These are phyloP conservation scores for Chlorospingus flavigularis DNA, from an alignment of 2,797 vertebrate species.

Conservation along the genomic window DNA sequence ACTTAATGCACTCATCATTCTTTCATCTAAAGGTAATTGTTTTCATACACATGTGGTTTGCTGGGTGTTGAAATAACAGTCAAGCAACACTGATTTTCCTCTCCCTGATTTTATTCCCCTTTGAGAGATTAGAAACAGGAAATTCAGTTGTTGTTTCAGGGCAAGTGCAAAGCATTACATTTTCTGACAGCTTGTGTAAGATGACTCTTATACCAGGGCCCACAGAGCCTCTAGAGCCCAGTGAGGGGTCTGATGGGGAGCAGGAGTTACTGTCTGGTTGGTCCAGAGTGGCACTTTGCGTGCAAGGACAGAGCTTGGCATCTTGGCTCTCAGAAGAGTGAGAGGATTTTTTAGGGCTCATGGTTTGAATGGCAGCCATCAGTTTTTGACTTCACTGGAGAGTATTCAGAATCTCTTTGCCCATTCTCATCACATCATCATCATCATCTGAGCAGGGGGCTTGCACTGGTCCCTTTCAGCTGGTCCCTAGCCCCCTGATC, in stretches of 20 bases:
- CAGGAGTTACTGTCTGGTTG: neutral
- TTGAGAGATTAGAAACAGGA: neutral
- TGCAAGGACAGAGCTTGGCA: neutral
- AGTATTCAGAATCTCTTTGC: neutral
- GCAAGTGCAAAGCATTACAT: neutral
- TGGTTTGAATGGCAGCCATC: neutral
- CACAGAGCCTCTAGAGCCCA: neutral
- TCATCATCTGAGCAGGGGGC: neutral
- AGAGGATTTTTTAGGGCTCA: neutral
- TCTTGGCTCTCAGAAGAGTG: neutral
- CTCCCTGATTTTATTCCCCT: neutral
- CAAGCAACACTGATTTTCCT: neutral
- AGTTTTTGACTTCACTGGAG: neutral
- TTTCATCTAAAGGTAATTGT: constrained; percentile 12
- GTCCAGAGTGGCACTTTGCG: neutral
- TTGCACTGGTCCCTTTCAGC: neutral
- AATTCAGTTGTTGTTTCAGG: neutral
- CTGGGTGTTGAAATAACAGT: neutral
- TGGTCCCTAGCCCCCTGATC: neutral
- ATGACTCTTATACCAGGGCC: fast-evolving
- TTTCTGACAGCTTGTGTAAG: neutral
- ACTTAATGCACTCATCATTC: neutral
- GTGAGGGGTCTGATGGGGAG: neutral
- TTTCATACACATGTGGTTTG: neutral
- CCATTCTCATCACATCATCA: neutral